Conservation (phyloP, 2,113 vertebrate species). For the Bubo scandiacus region DNA sequence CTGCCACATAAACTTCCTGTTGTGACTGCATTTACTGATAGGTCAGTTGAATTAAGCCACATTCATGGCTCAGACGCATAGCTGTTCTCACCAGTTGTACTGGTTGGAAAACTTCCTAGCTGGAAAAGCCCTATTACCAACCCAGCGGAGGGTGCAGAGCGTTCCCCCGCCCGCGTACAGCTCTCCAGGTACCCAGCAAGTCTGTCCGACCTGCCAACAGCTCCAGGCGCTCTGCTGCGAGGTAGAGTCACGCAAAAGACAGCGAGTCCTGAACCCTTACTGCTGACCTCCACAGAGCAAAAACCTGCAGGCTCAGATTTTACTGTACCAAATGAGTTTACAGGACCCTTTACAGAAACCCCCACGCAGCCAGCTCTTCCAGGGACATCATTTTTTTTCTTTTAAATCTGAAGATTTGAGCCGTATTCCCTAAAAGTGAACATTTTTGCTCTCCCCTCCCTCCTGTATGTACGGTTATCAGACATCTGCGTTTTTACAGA, state of each 20-base stretch:
- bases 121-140: constrained; percentile 45
- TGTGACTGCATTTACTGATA: constrained; percentile 62
- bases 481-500: constrained; percentile 64
- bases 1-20: constrained; percentile 60
- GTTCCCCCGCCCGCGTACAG: neutral
- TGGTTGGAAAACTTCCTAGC: constrained; percentile 72
- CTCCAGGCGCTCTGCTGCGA: constrained; percentile 3
- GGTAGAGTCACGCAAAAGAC: neutral
- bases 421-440: constrained; percentile 56
- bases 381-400: neutral
- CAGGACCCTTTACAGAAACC: constrained; percentile 34
- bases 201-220: constrained; percentile 42
- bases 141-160: constrained; percentile 23
- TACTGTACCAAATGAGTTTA: constrained; percentile 61
- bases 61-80: constrained; percentile 6
- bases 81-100: constrained; percentile 29
- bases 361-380: constrained; percentile 58
- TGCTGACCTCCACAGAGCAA: constrained; percentile 33
- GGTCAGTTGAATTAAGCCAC: constrained; percentile 46
- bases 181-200: constrained; percentile 51
- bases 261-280: neutral
- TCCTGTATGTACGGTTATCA: constrained; percentile 32
- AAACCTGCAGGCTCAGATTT: constrained; percentile 42
- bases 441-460: neutral
- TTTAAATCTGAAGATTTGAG: constrained; percentile 72